These are phyloP conservation scores for Agelaius phoeniceus DNA, from an alignment of 2,113 vertebrate genomes.

Conservation along the genomic window DNA sequence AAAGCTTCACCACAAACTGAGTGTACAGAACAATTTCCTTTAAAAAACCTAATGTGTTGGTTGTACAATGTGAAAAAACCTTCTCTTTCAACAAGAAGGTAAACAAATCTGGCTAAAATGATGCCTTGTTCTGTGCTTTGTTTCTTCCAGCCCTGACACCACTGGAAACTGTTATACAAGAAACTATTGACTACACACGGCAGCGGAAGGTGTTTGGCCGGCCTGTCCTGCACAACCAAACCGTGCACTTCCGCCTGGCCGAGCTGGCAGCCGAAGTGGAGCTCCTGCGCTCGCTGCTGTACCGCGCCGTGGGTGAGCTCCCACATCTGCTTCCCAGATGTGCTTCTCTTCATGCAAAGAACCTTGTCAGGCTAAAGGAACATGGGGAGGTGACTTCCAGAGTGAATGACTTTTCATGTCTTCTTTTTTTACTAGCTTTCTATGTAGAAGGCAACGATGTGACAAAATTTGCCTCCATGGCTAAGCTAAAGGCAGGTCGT, in stretches of 20 bases:
- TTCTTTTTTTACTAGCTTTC: constrained; percentile 60
- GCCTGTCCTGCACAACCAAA: constrained; percentile 83
- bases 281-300: constrained; percentile 83
- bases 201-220: constrained; percentile 80
- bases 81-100: not conserved
- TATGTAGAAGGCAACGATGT: constrained; percentile 84
- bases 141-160: constrained; percentile 69
- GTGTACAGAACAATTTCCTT: not conserved
- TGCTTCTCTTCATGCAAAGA: not conserved
- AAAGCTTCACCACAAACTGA: not conserved
- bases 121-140: not conserved
- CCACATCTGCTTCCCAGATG: not conserved
- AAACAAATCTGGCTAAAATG: not conserved
- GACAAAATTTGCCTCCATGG: constrained; percentile 89
- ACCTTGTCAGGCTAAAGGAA: not conserved
- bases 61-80: not conserved
- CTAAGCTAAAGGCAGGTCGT: constrained; percentile 84
- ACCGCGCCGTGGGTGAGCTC: constrained; percentile 74
- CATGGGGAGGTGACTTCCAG: not conserved
- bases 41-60: not conserved
- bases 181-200: constrained; percentile 81
- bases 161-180: constrained; percentile 80
- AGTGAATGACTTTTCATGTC: not conserved
- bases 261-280: constrained; percentile 86
- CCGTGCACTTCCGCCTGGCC: constrained; percentile 83